Evolutionary conservation across 1,140 invertebrate species (phyloP).

Genomic region (Nasonia giraulti): DNA sequence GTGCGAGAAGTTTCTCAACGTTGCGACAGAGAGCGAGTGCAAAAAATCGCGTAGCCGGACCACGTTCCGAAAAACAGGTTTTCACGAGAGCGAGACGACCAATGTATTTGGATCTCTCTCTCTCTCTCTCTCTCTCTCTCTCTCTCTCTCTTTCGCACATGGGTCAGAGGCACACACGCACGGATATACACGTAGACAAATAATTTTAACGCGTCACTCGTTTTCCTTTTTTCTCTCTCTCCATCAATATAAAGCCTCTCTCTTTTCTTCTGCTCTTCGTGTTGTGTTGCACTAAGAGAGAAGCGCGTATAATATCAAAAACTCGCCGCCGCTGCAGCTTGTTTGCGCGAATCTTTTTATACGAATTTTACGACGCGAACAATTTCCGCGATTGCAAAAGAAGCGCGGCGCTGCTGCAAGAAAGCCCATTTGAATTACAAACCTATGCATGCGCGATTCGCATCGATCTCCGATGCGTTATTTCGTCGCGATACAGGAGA

Average conservation of each 20-base stretch:
- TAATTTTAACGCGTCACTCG: neutral
- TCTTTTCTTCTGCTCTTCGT: neutral
- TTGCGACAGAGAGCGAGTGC: neutral
- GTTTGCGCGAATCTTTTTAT: constrained; percentile 10
- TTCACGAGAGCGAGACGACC: neutral
- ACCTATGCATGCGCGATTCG: neutral
- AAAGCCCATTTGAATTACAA: constrained; percentile 29
- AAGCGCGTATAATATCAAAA: neutral
- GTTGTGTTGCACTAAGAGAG: neutral
- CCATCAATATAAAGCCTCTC: neutral
- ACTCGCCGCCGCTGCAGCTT: neutral
- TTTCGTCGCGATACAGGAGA: too few relatives aligned
- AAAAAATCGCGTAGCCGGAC: constrained; percentile 27
- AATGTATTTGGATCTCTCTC: neutral
- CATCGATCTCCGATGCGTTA: neutral
- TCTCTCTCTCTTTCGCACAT: neutral
- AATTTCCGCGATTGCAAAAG: constrained; percentile 25
- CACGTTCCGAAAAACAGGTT: constrained; percentile 45
- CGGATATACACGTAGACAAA: neutral
- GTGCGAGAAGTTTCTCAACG: neutral
- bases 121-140: too few relatives aligned
- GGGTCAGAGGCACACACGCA: neutral
- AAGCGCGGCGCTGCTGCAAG: neutral
- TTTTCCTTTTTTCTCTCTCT: neutral
- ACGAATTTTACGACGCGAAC: constrained; percentile 5